A percentile compares a stretch with the other conserved stretches of the same genome.
These are phyloP conservation scores for Ligdia adustata DNA, from an alignment of 2,888 invertebrate species.

Conservation along the genomic window DNA sequence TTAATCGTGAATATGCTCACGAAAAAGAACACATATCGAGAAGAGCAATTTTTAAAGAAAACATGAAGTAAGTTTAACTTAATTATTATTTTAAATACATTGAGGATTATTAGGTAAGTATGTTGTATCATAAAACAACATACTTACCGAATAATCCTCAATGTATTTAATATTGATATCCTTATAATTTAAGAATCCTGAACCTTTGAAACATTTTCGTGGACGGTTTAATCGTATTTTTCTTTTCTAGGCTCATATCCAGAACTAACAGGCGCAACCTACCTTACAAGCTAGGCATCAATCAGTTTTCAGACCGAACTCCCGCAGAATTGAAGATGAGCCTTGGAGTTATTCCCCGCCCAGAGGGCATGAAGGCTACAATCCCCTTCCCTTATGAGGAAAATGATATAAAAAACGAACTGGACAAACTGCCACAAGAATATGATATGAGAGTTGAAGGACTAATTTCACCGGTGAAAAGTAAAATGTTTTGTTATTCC, in stretches of 20 bases:
- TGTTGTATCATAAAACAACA: too few species aligned
- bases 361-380: constrained; percentile 40
- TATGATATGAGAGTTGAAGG: constrained; percentile 58
- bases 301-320: constrained; percentile 60
- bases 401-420: constrained; percentile 38
- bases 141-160: too few species aligned
- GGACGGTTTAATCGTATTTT: too few species aligned
- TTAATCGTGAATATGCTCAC: neutral
- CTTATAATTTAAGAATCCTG: too few species aligned
- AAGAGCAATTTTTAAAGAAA: neutral
- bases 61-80: neutral
- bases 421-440: constrained; percentile 46
- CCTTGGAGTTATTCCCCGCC: constrained; percentile 46
- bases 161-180: too few species aligned
- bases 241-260: constrained; percentile 53
- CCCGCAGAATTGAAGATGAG: constrained; percentile 52
- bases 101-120: too few species aligned
- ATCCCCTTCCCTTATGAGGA: constrained; percentile 57
- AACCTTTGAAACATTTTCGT: too few species aligned
- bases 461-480: constrained; percentile 53
- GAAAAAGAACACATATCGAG: neutral
- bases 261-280: constrained; percentile 50
- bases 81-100: too few species aligned
- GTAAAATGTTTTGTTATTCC: constrained; percentile 45
- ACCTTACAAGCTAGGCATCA: constrained; percentile 57